Base-by-base conservation (phyloP, 2,113 vertebrate genomes). In the Mastomys coucha region DNA sequence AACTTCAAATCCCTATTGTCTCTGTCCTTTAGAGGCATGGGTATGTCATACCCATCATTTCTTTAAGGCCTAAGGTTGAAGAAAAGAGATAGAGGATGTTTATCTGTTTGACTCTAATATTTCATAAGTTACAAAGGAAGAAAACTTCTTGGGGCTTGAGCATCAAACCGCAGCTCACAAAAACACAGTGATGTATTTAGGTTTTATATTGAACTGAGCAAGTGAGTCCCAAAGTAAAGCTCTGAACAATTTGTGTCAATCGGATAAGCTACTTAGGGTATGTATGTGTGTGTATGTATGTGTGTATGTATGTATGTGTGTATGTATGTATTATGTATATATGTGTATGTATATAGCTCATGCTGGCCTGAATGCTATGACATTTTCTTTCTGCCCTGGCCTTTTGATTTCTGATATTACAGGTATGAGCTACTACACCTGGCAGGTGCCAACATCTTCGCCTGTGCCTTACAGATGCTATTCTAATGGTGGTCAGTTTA, bases 231-330 rank as follows among this genome's bases (percentile, higher is more conserved):
- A 13, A 51, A 42, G 42, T 22, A 70, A 88, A 86, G 51, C 51
- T 80, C 84, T 93, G 85, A 89, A 89, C 82, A 58, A 1, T 22
- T 28, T 75, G 80, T 85, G 87, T 89, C 73, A 87, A 28, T 13
- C 65, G 12, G 56, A 20, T 53, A 70, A 87, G 58, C 49, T 67
- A 72, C 80, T 80, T 51, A 60, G 14, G 33, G 31, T 16, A 28
- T 69, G 12, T 69, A 3, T 31, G 65, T 67, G 9, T 31, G 26
- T 31, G 10, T 28, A 4, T 67, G 10, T 67, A 4, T 69, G 13
- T 28, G 5, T 63, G 60, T 63, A 9, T 63, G 22, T 63, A 26
- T 63, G 10, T 65, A 28, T 28, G 3, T 65, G 1, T 65, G 9
- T 28, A 11, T 65, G 2, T 28, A 6, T 33, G 13, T 69, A 51